phyloP scores from a whole-genome alignment of 2,888 invertebrate genomes.

The Heliconius ethilla region DNA sequence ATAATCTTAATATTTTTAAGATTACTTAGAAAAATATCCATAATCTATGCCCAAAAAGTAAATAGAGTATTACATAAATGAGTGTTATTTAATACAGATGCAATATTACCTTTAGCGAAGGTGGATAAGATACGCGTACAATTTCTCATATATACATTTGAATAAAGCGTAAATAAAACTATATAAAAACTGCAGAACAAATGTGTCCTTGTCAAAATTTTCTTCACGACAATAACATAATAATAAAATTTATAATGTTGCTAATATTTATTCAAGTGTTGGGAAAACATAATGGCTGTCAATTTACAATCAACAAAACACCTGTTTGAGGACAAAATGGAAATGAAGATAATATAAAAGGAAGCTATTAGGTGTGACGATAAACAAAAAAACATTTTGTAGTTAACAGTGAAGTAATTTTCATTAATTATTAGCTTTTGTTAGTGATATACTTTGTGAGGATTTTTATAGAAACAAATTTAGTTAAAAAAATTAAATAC shows the following conservation, averaged over 20 bases:
- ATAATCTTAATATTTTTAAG: no score
- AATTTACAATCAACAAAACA: constrained; percentile 3
- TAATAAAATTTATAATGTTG: constrained; percentile 42
- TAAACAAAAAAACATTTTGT: constrained; percentile 4
- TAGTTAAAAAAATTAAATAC: neutral
- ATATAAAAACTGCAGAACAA: constrained; percentile 32
- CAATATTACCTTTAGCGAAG: neutral
- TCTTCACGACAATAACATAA: constrained; percentile 45
- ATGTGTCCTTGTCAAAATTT: constrained; percentile 58
- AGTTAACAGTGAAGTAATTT: neutral
- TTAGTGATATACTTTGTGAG: neutral
- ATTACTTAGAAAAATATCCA: no score
- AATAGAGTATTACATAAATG: neutral
- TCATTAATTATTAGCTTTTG: neutral
- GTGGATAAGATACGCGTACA: neutral
- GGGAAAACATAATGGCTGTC: constrained; percentile 9
- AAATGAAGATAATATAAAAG: neutral
- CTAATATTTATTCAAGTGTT: constrained; percentile 58
- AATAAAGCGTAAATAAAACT: neutral
- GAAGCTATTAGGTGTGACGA: neutral
- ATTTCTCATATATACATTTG: neutral
- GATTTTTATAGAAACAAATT: neutral
- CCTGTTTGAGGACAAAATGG: constrained; percentile 12
- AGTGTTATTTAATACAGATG: neutral
- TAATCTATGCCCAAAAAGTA: no score